Evolutionary conservation across 1,140 invertebrate species (phyloP).

Genomic region (Sarcophaga bullata): DNA sequence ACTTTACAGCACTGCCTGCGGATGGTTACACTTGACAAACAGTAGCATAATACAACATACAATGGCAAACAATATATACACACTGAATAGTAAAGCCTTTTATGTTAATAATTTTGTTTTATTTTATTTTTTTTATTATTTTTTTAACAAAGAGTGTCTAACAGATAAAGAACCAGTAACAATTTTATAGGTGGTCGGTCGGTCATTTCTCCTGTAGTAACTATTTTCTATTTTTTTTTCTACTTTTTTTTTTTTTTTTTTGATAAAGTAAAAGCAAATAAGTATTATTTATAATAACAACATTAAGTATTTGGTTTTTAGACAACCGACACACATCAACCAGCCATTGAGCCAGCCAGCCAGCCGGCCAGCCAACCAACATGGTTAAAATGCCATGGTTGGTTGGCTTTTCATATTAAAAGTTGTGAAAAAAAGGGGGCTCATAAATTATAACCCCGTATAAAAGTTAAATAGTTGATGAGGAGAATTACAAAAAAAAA

Average conservation of each 20-base stretch:
- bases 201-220: no score
- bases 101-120: no score
- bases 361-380: neutral
- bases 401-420: constrained; percentile 16
- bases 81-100: no score
- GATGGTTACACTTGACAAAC: no score
- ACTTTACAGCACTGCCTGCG: no score
- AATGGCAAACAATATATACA: no score
- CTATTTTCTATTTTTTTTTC: no score
- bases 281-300: constrained; percentile 7
- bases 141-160: neutral
- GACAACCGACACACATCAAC: neutral
- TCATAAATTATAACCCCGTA: constrained; percentile 17
- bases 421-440: neutral
- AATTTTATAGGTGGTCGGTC: neutral
- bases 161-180: neutral
- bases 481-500: neutral
- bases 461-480: constrained; percentile 21
- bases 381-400: constrained; percentile 1
- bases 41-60: no score
- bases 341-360: neutral
- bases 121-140: no score
- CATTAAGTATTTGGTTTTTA: constrained; percentile 16
- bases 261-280: neutral
- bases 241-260: neutral